Base-by-base conservation (phyloP, 2,113 vertebrate species). In the Morone chrysops region DNA sequence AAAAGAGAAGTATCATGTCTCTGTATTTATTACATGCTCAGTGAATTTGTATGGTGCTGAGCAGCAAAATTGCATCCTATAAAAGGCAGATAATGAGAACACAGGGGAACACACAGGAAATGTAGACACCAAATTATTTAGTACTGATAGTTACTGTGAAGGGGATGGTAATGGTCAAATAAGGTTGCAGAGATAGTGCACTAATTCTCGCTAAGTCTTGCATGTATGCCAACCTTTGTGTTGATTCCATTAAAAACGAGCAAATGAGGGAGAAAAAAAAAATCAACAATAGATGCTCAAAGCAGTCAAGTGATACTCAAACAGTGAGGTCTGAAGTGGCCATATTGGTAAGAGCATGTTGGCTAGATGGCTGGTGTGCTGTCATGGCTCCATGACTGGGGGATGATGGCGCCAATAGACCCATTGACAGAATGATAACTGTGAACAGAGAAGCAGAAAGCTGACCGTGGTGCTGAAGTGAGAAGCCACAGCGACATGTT, bases 31-130 rank as follows among this genome's bases (percentile, higher is more conserved):
- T 65, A 85, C 40, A 82, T 79, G 65, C 89, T 89, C 75, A 59
- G 70, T 79, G 87, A 88, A 78, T 90, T 89, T 84, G 70, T 88
- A 90, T 88, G 80, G 81, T 89, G 86, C 89, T 81, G 89, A 90
- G 70, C 82, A 61, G 87, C 87, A 84, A 80, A 89, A 82, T 63
- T 41, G 60, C 74, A 77, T 86, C 76, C 77, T 86, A 80, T 90
- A 87, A 90, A 87, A 85, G 72, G 69, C 40, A 80, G 87, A 86
- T 94, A 94, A 94, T 92, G 90, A 94, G 92, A 91, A 90, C 93
- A 92, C 93, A 83, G 59, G 92, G 92, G 92, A 92, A 31, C 76
- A 61, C 69, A 69, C 67, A 53, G 84, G 82, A 85, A 88, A 89
- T 74, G 86, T 72, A 70, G 80, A 78, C 87, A 70, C 68, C 83